Evolutionary conservation across 2,113 vertebrate species (phyloP).

Genomic region (Colistium nudipinnis): DNA sequence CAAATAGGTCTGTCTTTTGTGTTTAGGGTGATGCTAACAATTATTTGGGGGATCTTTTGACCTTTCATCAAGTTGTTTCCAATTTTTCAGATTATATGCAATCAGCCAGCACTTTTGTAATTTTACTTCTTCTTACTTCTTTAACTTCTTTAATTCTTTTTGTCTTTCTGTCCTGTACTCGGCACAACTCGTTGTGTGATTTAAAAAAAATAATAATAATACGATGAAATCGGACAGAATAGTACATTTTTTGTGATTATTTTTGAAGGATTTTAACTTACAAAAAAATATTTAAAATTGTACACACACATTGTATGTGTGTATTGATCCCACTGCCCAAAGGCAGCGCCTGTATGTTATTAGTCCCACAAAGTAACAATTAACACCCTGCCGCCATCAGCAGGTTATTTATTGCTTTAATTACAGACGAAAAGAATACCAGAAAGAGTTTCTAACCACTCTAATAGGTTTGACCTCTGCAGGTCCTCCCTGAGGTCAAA

Average conservation of each 20-base stretch:
- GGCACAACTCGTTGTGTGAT: background rate
- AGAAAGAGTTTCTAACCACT: conserved; percentile 61
- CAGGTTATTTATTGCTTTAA: conserved; percentile 77
- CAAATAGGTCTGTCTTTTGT: background rate
- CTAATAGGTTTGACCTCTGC: conserved; percentile 61
- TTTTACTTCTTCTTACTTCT: background rate
- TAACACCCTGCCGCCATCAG: conserved; percentile 71
- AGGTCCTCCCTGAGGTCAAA: conserved; percentile 57
- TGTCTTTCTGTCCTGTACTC: background rate
- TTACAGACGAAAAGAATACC: conserved; percentile 73
- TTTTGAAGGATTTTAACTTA: no score
- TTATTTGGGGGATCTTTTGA: background rate
- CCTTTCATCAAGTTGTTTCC: background rate
- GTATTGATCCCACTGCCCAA: conserved; percentile 4
- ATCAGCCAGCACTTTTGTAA: background rate
- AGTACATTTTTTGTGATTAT: no score
- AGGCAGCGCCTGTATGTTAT: conserved; percentile 63
- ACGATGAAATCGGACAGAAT: no score
- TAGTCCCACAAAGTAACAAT: conserved; percentile 62
- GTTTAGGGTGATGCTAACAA: background rate
- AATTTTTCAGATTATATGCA: background rate
- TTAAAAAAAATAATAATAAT: no score
- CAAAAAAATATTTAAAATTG: no score
- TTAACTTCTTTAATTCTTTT: no score
- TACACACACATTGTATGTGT: no score